Base-by-base conservation (phyloP, 2,113 vertebrate species). In the Pterophyllum scalare region DNA sequence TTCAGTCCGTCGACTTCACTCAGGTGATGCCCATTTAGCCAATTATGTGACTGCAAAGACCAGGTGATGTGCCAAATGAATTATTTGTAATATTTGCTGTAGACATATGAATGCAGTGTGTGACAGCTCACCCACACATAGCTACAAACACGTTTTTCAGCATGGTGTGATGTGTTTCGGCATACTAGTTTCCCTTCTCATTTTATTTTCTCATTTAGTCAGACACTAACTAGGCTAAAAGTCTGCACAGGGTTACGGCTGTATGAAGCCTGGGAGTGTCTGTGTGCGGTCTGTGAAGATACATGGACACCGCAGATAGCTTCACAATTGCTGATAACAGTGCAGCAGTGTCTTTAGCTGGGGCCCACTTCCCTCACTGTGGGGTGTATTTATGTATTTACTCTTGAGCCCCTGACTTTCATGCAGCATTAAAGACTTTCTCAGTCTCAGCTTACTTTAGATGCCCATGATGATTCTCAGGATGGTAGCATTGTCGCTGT, bases 241-340 rank as follows among this genome's bases (percentile, higher is more conserved):
- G 13, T 49, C 26, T 72, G 5, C 0, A 31, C 40, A 20, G 20
- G 59, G 11, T 35, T 49, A 49, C 22, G 54, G 0, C 59, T 74
- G 5, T 75, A 49, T 46, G 67, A 62, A 24, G 17, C 74, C 77
- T 82, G 93, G 93, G 93, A 93, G 94, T 92, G 92, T 92, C 93
- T 81, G 22, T 24, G 20, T 28, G 9, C 62, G 72, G 65, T 75
- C 59, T 62, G 83, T n/a, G 0, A 19, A 65, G 80, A 84, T 91
- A 90, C 88, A 90, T 94, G 93, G 87, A 43, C 78, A 22, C 67
- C 3, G 74, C 89, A 89, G 94, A 94, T 95, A 94, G 22, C 87
- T 59, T 62, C 59, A 83, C 62, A 58, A 15, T 49, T 56, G 31
- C 67, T 77, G 93, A 94, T 94, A 94, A 93, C 89, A 35, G 35